Evolutionary conservation across 2,888 invertebrate species (phyloP).

Genomic region (Monoplex corrugatus): DNA sequence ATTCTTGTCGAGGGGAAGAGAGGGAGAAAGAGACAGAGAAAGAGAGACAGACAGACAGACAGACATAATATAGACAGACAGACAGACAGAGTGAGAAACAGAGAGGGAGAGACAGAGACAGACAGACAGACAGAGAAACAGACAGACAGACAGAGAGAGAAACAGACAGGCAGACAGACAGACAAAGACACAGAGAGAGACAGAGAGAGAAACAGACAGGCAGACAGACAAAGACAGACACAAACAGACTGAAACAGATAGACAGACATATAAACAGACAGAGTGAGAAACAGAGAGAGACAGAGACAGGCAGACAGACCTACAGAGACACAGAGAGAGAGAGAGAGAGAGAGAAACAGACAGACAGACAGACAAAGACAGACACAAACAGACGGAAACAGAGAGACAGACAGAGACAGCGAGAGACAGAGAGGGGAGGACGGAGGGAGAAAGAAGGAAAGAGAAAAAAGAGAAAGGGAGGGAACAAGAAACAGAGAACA

Average conservation of each 20-base stretch:
- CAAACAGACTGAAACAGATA: neutral
- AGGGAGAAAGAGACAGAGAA: neutral
- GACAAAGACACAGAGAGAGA: too few species aligned
- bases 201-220: too few species aligned
- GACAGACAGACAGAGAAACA: neutral
- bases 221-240: too few species aligned
- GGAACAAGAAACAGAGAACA: slow-evolving; percentile 6
- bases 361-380: neutral
- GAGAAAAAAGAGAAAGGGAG: neutral
- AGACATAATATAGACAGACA: too few species aligned
- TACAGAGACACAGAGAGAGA: slow-evolving; percentile 25
- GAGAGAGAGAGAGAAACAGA: slow-evolving; percentile 40
- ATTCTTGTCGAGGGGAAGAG: too few species aligned
- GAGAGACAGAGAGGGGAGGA: slow-evolving; percentile 8
- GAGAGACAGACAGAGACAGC: slow-evolving; percentile 10
- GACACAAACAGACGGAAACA: neutral
- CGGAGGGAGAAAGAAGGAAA: neutral
- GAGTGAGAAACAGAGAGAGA: slow-evolving; percentile 19
- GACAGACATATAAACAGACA: neutral
- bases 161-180: neutral
- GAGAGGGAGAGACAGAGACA: slow-evolving; percentile 17
- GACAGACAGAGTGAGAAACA: slow-evolving; percentile 11
- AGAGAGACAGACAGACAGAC: slow-evolving; percentile 27
- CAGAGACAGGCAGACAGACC: neutral
- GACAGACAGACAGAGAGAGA: neutral